Conservation (phyloP, 2,797 vertebrate genomes). For the Lemur catta region DNA sequence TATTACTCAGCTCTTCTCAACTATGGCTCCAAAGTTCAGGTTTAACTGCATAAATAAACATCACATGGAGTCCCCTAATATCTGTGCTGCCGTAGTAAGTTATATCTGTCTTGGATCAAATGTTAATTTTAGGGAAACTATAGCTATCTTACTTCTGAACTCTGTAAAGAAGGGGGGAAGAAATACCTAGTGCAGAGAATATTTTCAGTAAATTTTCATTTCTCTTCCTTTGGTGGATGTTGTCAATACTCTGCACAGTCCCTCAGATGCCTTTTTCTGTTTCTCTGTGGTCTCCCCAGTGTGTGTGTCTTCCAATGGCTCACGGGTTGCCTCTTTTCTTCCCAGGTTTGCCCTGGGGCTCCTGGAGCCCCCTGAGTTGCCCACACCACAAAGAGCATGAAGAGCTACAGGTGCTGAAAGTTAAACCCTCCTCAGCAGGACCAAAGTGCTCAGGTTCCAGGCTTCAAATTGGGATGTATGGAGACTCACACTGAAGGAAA, state of each 20-base stretch:
- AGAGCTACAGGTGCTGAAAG: neutral
- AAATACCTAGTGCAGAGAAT: neutral
- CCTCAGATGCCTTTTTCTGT: neutral
- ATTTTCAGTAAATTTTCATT: neutral
- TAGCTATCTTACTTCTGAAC: constrained; percentile 91
- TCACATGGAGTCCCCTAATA: neutral
- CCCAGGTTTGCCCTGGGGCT: neutral
- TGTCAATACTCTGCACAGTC: too few relatives aligned
- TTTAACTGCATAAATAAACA: neutral
- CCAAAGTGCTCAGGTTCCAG: neutral
- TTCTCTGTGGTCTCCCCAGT: neutral
- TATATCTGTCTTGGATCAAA: constrained; percentile 93
- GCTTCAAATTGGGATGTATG: neutral
- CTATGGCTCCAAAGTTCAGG: neutral
- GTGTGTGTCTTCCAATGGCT: neutral
- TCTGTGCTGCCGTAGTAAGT: constrained; percentile 91
- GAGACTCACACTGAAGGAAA: too few relatives aligned
- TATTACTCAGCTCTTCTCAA: neutral
- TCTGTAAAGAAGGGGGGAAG: constrained; percentile 65
- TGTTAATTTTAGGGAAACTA: constrained; percentile 93
- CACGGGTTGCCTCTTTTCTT: neutral
- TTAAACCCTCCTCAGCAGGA: neutral
- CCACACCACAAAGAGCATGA: too few relatives aligned
- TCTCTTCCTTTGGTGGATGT: neutral
- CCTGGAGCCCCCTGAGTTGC: neutral